phyloP scores from a whole-genome alignment of 2,797 vertebrate genomes.

The Acridotheres tristis region DNA sequence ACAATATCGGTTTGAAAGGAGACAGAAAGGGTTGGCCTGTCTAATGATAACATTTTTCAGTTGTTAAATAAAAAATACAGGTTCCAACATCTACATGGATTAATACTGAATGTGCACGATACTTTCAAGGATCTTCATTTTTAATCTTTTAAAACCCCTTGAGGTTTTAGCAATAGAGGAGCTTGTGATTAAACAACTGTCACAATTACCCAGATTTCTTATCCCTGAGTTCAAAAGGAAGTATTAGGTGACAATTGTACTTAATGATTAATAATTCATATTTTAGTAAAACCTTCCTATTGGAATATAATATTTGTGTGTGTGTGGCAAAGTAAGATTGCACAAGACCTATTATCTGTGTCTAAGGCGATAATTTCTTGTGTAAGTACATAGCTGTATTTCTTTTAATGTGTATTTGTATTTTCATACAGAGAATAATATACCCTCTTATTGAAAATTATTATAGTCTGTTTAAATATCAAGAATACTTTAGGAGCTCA shows the following conservation, averaged over 20 bases:
- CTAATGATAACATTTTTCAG: background rate
- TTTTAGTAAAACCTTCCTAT: background rate
- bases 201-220: background rate
- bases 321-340: background rate
- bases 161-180: background rate
- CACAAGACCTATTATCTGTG: background rate
- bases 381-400: background rate
- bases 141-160: background rate
- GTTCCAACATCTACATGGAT: background rate
- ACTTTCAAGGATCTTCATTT: background rate
- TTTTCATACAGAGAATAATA: background rate
- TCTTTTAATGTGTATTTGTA: background rate
- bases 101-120: background rate
- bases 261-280: conserved; percentile 1
- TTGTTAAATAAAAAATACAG: background rate
- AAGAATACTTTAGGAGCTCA: background rate
- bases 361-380: background rate
- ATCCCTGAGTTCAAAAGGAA: background rate
- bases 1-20: background rate
- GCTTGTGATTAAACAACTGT: background rate
- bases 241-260: background rate
- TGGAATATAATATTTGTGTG: background rate
- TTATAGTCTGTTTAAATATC: background rate
- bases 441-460: background rate
- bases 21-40: background rate